Evolutionary conservation across 2,113 vertebrate species (phyloP).

Genomic region (Sula dactylatra): DNA sequence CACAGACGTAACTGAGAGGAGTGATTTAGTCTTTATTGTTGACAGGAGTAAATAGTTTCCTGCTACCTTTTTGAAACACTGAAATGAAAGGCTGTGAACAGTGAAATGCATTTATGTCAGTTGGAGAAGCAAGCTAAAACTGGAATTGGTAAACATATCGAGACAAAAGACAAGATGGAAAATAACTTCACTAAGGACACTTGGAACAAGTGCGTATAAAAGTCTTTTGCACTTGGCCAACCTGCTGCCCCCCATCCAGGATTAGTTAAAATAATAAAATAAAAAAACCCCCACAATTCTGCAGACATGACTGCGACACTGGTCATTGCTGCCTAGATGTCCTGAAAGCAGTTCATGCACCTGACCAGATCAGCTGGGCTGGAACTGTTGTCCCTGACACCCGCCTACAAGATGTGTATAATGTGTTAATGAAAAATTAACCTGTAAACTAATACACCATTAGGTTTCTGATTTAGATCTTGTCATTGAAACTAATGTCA

Average conservation of each 20-base stretch:
- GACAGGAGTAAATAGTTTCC: conserved; percentile 26
- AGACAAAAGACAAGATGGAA: background rate
- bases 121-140: background rate
- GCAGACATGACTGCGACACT: background rate
- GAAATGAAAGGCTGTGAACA: background rate
- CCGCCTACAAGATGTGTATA: background rate
- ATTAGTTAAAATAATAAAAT: background rate
- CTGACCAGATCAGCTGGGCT: background rate
- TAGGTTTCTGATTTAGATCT: background rate
- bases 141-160: background rate
- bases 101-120: background rate
- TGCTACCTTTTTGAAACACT: conserved; percentile 18
- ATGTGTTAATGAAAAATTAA: background rate
- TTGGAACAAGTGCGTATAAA: background rate
- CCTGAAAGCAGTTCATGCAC: background rate
- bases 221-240: background rate
- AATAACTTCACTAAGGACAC: background rate
- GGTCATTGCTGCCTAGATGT: background rate
- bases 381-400: background rate
- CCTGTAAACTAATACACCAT: background rate
- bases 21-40: conserved; percentile 31
- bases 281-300: background rate
- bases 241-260: background rate
- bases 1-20: conserved; percentile 34
- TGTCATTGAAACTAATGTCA: background rate